Evolutionary conservation across 2,113 vertebrate genomes (phyloP).

Genomic region (Microtus ochrogaster): DNA sequence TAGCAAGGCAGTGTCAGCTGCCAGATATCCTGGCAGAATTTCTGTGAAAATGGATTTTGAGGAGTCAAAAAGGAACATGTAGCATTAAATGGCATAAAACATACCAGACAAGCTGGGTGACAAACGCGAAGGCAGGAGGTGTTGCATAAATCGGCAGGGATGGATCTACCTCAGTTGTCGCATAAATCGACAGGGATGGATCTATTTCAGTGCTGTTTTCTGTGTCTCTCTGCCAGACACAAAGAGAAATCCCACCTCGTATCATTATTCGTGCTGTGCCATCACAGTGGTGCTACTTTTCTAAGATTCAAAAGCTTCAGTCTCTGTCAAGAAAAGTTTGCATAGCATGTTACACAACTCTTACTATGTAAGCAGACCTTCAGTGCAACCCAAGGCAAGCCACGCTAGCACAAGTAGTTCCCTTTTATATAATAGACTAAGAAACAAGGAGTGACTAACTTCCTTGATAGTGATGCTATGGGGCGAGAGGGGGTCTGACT

Average conservation of each 20-base stretch:
- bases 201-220: background rate
- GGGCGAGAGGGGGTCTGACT: background rate
- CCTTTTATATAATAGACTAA: background rate
- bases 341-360: background rate
- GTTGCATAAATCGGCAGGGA: background rate
- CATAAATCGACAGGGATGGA: background rate
- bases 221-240: background rate
- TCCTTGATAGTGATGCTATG: background rate
- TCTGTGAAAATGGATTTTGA: slow-evolving; percentile 16
- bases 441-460: background rate
- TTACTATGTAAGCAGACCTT: background rate
- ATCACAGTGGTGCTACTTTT: background rate
- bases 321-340: background rate
- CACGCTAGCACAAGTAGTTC: background rate
- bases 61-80: background rate
- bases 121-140: background rate
- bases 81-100: slow-evolving; percentile 1
- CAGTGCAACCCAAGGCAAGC: background rate
- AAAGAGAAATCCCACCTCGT: background rate
- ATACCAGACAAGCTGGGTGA: background rate
- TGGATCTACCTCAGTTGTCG: background rate
- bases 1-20: slow-evolving; percentile 55
- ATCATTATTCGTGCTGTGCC: background rate
- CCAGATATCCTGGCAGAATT: slow-evolving; percentile 43
- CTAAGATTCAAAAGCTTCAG: background rate